Evolutionary conservation across 1,140 invertebrate species (phyloP).

Genomic region (Bombus impatiens): DNA sequence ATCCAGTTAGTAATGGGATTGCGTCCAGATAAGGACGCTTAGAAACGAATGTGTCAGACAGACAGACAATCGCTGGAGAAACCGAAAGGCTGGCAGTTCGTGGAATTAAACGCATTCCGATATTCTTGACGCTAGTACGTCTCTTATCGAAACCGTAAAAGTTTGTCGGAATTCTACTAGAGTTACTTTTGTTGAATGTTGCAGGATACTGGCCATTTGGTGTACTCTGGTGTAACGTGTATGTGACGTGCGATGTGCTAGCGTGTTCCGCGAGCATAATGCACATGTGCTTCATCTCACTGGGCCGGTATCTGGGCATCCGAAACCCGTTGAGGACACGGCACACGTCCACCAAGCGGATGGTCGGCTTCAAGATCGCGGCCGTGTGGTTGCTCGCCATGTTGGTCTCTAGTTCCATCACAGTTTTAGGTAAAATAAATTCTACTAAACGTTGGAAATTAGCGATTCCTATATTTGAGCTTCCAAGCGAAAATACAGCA

Average conservation of each 20-base stretch:
- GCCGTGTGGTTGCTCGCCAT: conserved; percentile 93
- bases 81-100: background rate
- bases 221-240: conserved; percentile 94
- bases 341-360: conserved; percentile 88
- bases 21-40: background rate
- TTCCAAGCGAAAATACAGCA: background rate
- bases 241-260: conserved; percentile 97
- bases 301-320: conserved; percentile 96
- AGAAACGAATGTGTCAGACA: background rate
- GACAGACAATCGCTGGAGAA: background rate
- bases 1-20: conserved; percentile 9
- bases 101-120: background rate
- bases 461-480: background rate
- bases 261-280: conserved; percentile 97
- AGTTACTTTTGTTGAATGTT: conserved; percentile 63
- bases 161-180: too few relatives aligned
- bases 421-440: conserved; percentile 88
- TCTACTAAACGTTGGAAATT: background rate
- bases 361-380: conserved; percentile 91
- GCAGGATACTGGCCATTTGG: conserved; percentile 96
- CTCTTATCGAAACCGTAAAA: background rate
- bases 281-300: conserved; percentile 98
- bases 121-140: background rate
- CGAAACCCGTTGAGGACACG: conserved; percentile 93
- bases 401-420: conserved; percentile 93